phyloP scores from a whole-genome alignment of 2,113 vertebrate species.

The Nicator chloris region DNA sequence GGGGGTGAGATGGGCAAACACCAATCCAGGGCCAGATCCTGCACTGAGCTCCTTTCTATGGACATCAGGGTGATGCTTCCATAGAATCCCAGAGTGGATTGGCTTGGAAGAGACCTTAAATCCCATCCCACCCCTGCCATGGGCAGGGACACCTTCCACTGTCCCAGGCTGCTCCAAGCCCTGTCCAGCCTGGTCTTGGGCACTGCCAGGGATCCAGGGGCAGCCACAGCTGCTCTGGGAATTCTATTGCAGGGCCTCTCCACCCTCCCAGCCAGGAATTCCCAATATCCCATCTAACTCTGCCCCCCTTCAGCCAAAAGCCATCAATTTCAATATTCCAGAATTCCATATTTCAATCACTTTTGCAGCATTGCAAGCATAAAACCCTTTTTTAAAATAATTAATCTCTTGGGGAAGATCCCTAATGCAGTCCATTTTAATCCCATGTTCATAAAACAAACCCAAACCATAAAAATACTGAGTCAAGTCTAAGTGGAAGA shows the following conservation, averaged over 20 bases:
- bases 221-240: neutral
- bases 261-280: neutral
- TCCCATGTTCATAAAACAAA: neutral
- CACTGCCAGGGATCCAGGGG: neutral
- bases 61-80: neutral
- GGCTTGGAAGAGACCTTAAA: neutral
- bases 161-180: neutral
- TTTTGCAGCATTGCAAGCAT: neutral
- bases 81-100: rapidly evolving
- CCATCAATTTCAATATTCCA: neutral
- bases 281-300: neutral
- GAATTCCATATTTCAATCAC: neutral
- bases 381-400: rapidly evolving
- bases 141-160: neutral
- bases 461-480: neutral
- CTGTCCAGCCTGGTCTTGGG: rapidly evolving
- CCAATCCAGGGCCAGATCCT: rapidly evolving
- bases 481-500: neutral
- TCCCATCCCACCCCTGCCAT: neutral
- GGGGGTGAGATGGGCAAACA: neutral
- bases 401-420: neutral
- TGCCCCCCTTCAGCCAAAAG: neutral
- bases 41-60: rapidly evolving
- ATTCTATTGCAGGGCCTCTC: rapidly evolving
- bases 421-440: neutral